phyloP scores from a whole-genome alignment of 2,797 vertebrate species.

The Erethizon dorsatum region DNA sequence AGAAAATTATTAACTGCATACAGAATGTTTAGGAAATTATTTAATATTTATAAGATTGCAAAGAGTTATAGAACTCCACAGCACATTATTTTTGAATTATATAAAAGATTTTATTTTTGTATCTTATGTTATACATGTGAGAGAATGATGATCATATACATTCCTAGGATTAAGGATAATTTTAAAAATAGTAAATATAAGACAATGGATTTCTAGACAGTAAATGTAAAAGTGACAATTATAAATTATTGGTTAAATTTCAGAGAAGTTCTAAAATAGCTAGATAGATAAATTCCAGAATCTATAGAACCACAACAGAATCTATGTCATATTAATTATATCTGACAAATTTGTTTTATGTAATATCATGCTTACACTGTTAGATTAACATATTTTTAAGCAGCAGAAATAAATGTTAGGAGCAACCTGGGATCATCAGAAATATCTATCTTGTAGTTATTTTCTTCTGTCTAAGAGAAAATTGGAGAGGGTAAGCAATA shows the following conservation, averaged over 20 bases:
- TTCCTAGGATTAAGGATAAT: background rate
- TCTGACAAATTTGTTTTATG: background rate
- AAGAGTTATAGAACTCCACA: background rate
- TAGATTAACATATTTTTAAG: background rate
- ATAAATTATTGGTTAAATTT: background rate
- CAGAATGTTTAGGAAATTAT: background rate
- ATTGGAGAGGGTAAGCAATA: background rate
- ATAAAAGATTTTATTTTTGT: background rate
- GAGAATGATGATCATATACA: background rate
- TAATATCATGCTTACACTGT: background rate
- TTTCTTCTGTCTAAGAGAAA: constrained; percentile 8
- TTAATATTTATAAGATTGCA: background rate
- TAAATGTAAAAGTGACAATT: background rate
- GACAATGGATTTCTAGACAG: background rate
- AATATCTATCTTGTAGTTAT: background rate
- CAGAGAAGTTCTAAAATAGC: background rate
- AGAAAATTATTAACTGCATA: background rate
- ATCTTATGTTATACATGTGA: background rate
- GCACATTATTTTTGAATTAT: background rate
- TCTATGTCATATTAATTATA: background rate
- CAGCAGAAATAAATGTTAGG: background rate
- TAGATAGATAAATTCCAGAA: background rate
- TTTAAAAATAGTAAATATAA: background rate
- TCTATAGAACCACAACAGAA: background rate
- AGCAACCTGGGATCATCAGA: background rate